A percentile compares a stretch with the other conserved stretches of the same genome.
Evolutionary conservation across 2,888 invertebrate species (phyloP).

Genomic region (Dioctria linearis): DNA sequence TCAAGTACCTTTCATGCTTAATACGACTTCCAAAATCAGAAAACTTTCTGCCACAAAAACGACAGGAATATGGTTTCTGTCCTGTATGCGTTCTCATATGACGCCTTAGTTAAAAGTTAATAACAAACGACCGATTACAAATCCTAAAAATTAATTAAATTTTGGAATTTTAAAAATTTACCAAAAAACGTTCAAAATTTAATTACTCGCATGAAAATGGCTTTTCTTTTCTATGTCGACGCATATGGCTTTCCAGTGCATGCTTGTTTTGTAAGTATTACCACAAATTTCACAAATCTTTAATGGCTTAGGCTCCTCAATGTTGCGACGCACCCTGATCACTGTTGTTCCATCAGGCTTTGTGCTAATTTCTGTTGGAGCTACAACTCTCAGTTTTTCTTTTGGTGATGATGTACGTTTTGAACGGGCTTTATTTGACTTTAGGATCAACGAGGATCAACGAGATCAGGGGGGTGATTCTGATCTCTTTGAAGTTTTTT

Average conservation of each 20-base stretch:
- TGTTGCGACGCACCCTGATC: conserved; percentile 56
- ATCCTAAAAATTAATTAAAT: conserved; percentile 63
- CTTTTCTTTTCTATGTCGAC: conserved; percentile 69
- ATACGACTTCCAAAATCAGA: conserved; percentile 71
- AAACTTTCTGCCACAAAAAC: conserved; percentile 69
- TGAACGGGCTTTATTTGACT: conserved; percentile 39
- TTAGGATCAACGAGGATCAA: no score
- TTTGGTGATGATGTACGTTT: conserved; percentile 27
- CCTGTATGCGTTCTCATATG: conserved; percentile 70
- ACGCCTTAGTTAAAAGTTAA: conserved; percentile 69
- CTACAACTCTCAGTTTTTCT: conserved; percentile 40
- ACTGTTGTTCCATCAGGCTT: conserved; percentile 55
- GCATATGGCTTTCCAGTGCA: conserved; percentile 69
- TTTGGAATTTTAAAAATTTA: background rate
- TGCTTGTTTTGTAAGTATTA: conserved; percentile 69
- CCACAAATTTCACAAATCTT: conserved; percentile 70
- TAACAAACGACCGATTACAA: conserved; percentile 69
- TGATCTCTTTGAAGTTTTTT: no score
- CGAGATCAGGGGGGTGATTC: no score
- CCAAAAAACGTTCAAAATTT: conserved; percentile 3
- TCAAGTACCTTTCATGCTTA: conserved; percentile 68
- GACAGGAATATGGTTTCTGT: conserved; percentile 69
- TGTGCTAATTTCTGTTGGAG: conserved; percentile 37
- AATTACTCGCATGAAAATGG: conserved; percentile 61
- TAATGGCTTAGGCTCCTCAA: conserved; percentile 61